phyloP scores from a whole-genome alignment of 2,888 invertebrate species.

The Neoaliturus tenellus region DNA sequence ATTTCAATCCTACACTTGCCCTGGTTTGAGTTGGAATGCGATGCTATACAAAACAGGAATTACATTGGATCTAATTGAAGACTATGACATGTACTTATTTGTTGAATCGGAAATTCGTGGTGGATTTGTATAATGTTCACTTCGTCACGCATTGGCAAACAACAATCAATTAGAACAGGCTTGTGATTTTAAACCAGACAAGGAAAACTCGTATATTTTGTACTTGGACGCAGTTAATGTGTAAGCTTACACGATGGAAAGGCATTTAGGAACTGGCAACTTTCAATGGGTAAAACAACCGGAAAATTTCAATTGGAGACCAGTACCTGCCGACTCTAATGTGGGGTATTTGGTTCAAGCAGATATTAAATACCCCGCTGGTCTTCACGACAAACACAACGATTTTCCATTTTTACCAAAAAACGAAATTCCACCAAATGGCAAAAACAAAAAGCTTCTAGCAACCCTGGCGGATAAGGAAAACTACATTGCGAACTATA shows the following conservation, averaged over 20 bases:
- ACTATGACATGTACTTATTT: constrained; percentile 54
- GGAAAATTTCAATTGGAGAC: constrained; percentile 9
- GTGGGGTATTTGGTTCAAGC: not conserved
- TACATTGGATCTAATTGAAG: constrained; percentile 54
- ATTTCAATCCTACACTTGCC: constrained; percentile 44
- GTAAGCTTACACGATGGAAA: constrained; percentile 38
- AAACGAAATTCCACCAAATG: constrained; percentile 15
- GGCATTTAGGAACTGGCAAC: not conserved
- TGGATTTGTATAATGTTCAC: constrained; percentile 32
- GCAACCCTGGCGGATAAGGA: constrained; percentile 38
- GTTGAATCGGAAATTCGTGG: constrained; percentile 58
- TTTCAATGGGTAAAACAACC: too few species aligned
- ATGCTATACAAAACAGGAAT: constrained; percentile 52
- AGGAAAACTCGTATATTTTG: not conserved
- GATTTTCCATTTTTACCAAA: too few species aligned
- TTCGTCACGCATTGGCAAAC: constrained; percentile 36
- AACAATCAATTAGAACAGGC: not conserved
- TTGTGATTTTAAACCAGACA: constrained; percentile 43
- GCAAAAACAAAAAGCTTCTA: constrained; percentile 52
- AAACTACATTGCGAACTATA: not conserved
- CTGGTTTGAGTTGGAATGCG: constrained; percentile 42
- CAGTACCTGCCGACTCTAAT: not conserved
- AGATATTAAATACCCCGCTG: constrained; percentile 32
- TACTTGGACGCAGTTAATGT: constrained; percentile 52
- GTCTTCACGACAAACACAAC: constrained; percentile 14